Evolutionary conservation across 2,888 invertebrate genomes (phyloP).

Genomic region (Protonemura montana): DNA sequence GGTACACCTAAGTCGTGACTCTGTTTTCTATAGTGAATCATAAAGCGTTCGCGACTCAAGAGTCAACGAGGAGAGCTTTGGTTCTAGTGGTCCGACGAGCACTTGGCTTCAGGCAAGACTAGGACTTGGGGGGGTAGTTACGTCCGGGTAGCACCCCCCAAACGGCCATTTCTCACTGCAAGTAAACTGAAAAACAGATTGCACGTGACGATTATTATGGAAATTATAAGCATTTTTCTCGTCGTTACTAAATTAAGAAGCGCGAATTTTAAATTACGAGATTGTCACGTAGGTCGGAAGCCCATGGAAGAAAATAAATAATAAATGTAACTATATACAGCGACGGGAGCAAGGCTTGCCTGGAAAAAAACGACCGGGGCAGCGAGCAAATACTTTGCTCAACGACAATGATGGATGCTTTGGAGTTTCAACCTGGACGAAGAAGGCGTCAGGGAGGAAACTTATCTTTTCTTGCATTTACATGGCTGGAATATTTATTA

Average conservation of each 20-base stretch:
- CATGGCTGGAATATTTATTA: slow-evolving; percentile 45
- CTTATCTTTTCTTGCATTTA: slow-evolving; percentile 36
- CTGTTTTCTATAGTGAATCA: not conserved
- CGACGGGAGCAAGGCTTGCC: not conserved
- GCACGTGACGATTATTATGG: slow-evolving; percentile 36
- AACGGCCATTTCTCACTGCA: slow-evolving; percentile 30
- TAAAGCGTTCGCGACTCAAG: not conserved
- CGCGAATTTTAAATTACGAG: slow-evolving; percentile 26
- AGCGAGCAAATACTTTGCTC: not conserved
- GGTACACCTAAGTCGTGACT: not conserved
- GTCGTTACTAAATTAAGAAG: slow-evolving; percentile 41
- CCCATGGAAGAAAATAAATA: slow-evolving; percentile 36
- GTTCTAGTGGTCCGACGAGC: too few species aligned
- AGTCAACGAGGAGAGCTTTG: not conserved
- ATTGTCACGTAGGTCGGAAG: slow-evolving; percentile 36
- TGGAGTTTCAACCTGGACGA: slow-evolving; percentile 10
- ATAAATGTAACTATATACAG: not conserved
- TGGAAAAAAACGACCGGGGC: not conserved
- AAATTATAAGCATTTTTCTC: slow-evolving; percentile 38
- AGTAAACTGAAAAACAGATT: slow-evolving; percentile 34
- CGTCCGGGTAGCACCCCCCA: not conserved
- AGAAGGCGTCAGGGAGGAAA: slow-evolving; percentile 32
- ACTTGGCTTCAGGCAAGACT: not conserved
- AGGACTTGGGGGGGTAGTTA: not conserved
- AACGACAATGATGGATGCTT: slow-evolving; percentile 33